Evolutionary conservation across 1,140 invertebrate species (phyloP), one percentile per base, ranked within the genome.

Genomic region (Mactra quadrangularis): DNA sequence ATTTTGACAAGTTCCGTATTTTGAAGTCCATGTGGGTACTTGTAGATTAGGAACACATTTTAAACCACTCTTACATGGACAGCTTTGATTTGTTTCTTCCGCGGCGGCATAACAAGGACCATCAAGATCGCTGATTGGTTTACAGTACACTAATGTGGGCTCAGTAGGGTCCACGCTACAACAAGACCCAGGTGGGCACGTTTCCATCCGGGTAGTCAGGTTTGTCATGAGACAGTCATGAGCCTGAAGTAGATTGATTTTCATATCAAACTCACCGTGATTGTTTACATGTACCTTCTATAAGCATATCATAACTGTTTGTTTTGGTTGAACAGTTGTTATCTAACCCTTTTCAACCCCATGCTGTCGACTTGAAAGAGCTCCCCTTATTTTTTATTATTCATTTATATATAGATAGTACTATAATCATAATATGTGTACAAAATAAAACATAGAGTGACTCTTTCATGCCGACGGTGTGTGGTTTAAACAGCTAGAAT

Each of bases 31-130:
- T 38, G 71, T 75, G 4, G 71, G 31, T 7, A 75, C 71, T 57
- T 75, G 71, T n/a, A 75, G 33, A 41, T 75, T 75, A 1, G 71
- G 71, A 3, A 75, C 71, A 59, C 71, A 75, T 59, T 29, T 75
- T 33, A 75, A 22, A 4, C 15, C 2, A 33, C 15, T 13, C 4
- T 53, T 53, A 35, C 71, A 75, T 1, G 71, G 71, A 19, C 71
- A 75, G 41, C 71, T 75, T n/a, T 1, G 53, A 17, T 27, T 19
- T 53, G 53, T 59, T 19, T 59, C 71, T 1, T 1, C 11, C 19
- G 55, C 52, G 17, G 52, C 53, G 31, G 71, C 71, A 27, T 75
- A 75, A 27, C 71, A 75, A 7, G 71, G 71, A 7, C 71, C 71
- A 19, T 53, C 71, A 3, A 38, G 35, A 35, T 57, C 71, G 27